Conservation (phyloP, 2,888 invertebrate species). For the Abscondita cerata region DNA sequence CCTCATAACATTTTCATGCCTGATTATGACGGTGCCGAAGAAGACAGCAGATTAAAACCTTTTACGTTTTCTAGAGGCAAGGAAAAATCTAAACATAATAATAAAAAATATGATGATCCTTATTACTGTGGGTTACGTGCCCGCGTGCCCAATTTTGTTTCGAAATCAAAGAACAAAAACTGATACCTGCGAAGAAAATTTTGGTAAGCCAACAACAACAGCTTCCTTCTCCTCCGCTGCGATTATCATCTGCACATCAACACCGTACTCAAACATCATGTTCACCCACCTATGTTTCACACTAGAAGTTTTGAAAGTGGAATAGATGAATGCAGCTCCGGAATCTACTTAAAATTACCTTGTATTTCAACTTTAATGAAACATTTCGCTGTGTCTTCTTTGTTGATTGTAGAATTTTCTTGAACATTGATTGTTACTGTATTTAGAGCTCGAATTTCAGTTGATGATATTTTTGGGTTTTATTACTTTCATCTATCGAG, state of each 20-base stretch:
- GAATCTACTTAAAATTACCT: too few relatives aligned
- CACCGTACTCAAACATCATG: constrained; percentile 55
- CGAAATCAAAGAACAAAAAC: constrained; percentile 66
- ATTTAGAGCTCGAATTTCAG: too few relatives aligned
- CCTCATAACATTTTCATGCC: constrained; percentile 87
- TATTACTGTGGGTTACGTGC: constrained; percentile 94
- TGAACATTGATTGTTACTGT: too few relatives aligned
- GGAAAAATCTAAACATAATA: constrained; percentile 83
- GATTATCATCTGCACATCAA: constrained; percentile 53
- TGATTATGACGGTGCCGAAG: constrained; percentile 87
- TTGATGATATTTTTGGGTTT: too few relatives aligned
- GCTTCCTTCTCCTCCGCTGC: constrained; percentile 59
- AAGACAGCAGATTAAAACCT: constrained; percentile 72
- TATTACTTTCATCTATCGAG: too few relatives aligned
- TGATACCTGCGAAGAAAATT: constrained; percentile 68
- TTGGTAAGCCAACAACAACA: constrained; percentile 68
- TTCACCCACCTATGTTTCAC: constrained; percentile 75
- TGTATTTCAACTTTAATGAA: too few relatives aligned
- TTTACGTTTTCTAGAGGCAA: constrained; percentile 73
- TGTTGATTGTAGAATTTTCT: too few relatives aligned
- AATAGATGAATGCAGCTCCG: constrained; percentile 77
- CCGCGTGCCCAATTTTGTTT: constrained; percentile 89
- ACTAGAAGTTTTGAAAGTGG: constrained; percentile 91
- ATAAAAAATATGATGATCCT: constrained; percentile 91
- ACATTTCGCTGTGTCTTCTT: too few relatives aligned